Conservation (phyloP, 64 coral and sea anemone genomes). For the Catalaphyllia jardinei region DNA sequence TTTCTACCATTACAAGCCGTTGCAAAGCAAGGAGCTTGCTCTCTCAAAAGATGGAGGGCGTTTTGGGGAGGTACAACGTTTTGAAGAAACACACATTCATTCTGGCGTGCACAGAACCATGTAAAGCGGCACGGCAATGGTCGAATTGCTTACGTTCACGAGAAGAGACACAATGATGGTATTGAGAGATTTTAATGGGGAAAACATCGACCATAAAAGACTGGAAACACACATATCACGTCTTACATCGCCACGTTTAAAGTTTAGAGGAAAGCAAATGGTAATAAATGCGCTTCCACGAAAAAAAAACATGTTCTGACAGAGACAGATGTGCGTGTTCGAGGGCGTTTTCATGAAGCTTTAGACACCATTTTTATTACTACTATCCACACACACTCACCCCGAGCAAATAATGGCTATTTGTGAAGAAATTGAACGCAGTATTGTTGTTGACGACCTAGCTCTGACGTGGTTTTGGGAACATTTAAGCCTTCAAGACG, state of each 20-base stretch:
- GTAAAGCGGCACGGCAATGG: neutral
- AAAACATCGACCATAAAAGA: constrained; percentile 2
- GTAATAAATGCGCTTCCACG: neutral
- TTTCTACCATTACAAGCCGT: neutral
- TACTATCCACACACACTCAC: constrained; percentile 11
- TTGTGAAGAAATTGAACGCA: constrained; percentile 62
- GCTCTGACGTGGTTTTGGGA: constrained; percentile 36
- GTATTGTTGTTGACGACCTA: neutral
- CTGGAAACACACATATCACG: neutral
- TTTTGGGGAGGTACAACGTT: neutral
- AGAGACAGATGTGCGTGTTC: constrained; percentile 19
- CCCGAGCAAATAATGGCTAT: constrained; percentile 54
- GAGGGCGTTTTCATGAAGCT: constrained; percentile 21
- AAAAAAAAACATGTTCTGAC: no score
- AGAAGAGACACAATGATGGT: neutral
- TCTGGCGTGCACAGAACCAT: neutral
- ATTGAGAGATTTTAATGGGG: constrained; percentile 5
- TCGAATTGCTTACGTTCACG: neutral
- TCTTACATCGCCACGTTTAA: constrained; percentile 6
- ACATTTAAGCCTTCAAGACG: constrained; percentile 57
- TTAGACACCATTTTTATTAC: constrained; percentile 46
- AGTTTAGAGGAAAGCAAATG: neutral
- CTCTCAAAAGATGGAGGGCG: neutral
- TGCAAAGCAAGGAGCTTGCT: neutral
- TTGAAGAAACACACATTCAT: neutral